Base-by-base conservation (phyloP, 2,888 invertebrate genomes). In the Argynnis bischoffii region DNA sequence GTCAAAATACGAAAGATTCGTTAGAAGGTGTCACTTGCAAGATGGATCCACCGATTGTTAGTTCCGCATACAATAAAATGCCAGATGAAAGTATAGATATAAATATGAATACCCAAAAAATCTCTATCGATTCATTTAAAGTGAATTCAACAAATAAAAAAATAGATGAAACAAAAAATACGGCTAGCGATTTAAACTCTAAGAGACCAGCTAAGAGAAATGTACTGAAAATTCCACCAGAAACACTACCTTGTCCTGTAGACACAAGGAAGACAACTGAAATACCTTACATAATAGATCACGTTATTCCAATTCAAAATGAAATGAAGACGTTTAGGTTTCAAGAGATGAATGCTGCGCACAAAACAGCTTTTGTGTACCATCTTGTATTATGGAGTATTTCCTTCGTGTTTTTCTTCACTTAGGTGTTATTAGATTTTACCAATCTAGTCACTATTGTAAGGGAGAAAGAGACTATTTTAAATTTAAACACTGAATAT, bases 21-120 rank as follows among this genome's bases (percentile, higher is more conserved):
- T 90, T 97, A 63, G 96, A 96, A 77, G 94, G 95, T 70, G 93
- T 96, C 74, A 95, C 95, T 69, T 97, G 97, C 85, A 94, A 94
- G 83, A 92, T 95, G 86, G 95, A 95, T 78, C 84, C 91, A 1
- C 88, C 89, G 0, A 88, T 91, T 60, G 86, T 91, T 35, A 91
- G 89, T 74, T 90, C 92, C 1, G 90, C 92, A 56, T 91, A 92
- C 78, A 92, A 90, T 77, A 91, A 92, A 81, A 90, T 90, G 81
- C 72, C 84, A 0, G 77, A 79, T 13, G 83, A 87, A 18, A 87
- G 87, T 76, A 70, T 85, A 55, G 85, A 89, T 74, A 89, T 87
- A 75, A 88, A 85, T 46, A 88, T 26, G 31, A 31, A 2, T 13
- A 2, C 48, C 5, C 59, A 59, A 48, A 59, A 16, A 59, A 48